These are phyloP conservation scores for Papilio demoleus DNA, from an alignment of 2,888 invertebrate species.

Conservation along the genomic window DNA sequence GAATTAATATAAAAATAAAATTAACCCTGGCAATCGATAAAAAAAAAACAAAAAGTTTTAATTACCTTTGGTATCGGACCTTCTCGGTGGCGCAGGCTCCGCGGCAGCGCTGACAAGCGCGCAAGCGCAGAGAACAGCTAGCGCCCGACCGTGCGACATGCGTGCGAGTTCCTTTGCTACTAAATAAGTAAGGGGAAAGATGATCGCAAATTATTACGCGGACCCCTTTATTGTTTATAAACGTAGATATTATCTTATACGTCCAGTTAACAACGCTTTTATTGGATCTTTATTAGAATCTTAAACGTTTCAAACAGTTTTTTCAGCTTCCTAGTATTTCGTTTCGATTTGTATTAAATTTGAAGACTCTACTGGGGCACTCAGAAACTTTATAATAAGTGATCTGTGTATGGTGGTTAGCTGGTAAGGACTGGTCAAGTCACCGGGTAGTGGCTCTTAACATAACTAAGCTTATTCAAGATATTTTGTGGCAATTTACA, in stretches of 20 bases:
- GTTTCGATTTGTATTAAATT: too few species aligned
- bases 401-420: too few species aligned
- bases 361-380: too few species aligned
- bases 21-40: conserved; percentile 1
- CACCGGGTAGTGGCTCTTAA: too few species aligned
- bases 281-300: neutral
- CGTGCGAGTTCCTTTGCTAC: conserved; percentile 56
- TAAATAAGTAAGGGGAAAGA: conserved; percentile 7
- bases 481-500: too few species aligned
- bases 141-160: conserved; percentile 64
- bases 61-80: conserved; percentile 63
- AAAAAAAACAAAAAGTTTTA: conserved; percentile 9
- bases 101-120: conserved; percentile 57
- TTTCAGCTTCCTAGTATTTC: too few species aligned
- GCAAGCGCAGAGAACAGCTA: conserved; percentile 63
- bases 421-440: too few species aligned
- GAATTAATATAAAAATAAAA: too few species aligned
- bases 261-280: neutral
- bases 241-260: neutral
- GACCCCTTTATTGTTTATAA: conserved; percentile 7
- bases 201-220: conserved; percentile 14
- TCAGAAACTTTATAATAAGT: too few species aligned
- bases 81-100: conserved; percentile 63
- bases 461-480: too few species aligned
- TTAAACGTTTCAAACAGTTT: too few species aligned